These are phyloP conservation scores for Clitarchus hookeri DNA, from an alignment of 2,888 invertebrate species.

Conservation along the genomic window DNA sequence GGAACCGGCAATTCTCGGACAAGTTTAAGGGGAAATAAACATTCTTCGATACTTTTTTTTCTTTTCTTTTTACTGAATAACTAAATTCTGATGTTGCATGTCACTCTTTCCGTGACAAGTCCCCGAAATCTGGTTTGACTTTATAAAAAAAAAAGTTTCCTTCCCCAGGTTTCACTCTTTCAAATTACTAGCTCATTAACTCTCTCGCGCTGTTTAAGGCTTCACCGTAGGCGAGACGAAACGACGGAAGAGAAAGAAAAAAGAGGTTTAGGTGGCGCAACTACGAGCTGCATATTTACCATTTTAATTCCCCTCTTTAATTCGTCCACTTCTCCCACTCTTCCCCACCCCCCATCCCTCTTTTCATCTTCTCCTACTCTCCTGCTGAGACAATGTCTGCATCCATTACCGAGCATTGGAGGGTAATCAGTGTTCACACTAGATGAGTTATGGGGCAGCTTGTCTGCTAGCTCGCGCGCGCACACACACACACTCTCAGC, in stretches of 20 bases:
- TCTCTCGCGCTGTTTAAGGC: not conserved
- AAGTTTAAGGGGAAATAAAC: too few relatives aligned
- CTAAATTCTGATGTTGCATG: not conserved
- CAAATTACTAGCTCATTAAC: not conserved
- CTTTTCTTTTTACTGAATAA: not conserved
- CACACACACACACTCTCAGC: not conserved
- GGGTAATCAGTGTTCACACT: not conserved
- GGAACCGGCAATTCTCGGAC: too few relatives aligned
- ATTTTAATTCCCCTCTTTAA: not conserved
- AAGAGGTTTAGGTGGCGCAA: not conserved
- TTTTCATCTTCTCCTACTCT: not conserved
- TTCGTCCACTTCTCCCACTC: too few relatives aligned
- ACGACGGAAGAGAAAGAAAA: not conserved
- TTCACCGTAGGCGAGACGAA: not conserved
- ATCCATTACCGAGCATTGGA: not conserved
- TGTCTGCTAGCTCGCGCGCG: not conserved
- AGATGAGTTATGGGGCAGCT: constrained; percentile 8
- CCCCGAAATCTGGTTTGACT: not conserved
- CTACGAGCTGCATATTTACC: not conserved
- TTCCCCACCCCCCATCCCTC: not conserved
- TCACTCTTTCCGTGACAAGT: not conserved
- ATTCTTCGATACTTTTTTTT: too few relatives aligned
- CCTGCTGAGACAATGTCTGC: not conserved
- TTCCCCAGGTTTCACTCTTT: not conserved
- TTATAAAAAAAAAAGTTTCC: not conserved